Conservation (phyloP, 1,140 invertebrate genomes). For the Drusus annulatus region DNA sequence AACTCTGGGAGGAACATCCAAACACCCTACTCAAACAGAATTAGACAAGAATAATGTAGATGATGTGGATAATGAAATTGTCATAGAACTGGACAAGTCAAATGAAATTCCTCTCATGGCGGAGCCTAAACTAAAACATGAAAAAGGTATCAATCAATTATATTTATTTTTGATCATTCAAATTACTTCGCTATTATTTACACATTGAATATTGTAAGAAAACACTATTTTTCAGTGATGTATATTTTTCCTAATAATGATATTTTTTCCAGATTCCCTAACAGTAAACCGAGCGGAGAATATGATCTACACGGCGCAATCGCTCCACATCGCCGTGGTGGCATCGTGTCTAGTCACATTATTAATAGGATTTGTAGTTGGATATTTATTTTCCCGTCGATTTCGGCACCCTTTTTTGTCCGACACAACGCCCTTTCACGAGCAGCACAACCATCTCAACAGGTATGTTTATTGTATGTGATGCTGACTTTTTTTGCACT, state of each 20-base stretch:
- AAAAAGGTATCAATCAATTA: slow-evolving; percentile 40
- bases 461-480: slow-evolving; percentile 61
- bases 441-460: slow-evolving; percentile 75
- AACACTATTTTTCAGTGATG: not conserved
- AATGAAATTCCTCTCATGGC: slow-evolving; percentile 46
- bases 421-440: slow-evolving; percentile 80
- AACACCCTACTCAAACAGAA: slow-evolving; percentile 45
- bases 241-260: slow-evolving; percentile 8
- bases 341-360: slow-evolving; percentile 85
- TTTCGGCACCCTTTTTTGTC: slow-evolving; percentile 81
- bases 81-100: slow-evolving; percentile 40
- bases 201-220: not conserved
- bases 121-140: slow-evolving; percentile 51
- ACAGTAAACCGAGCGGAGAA: slow-evolving; percentile 75
- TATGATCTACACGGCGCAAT: slow-evolving; percentile 84
- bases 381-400: slow-evolving; percentile 86
- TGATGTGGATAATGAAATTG: slow-evolving; percentile 49
- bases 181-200: not conserved
- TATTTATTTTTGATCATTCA: slow-evolving; percentile 2
- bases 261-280: slow-evolving; percentile 70
- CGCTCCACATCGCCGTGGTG: slow-evolving; percentile 83
- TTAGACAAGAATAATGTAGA: slow-evolving; percentile 49
- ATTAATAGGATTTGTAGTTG: slow-evolving; percentile 86
- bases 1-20: slow-evolving; percentile 44
- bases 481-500: not conserved